Evolutionary conservation across 1,140 invertebrate genomes (phyloP).

Genomic region (Rhagoletis zephyria): DNA sequence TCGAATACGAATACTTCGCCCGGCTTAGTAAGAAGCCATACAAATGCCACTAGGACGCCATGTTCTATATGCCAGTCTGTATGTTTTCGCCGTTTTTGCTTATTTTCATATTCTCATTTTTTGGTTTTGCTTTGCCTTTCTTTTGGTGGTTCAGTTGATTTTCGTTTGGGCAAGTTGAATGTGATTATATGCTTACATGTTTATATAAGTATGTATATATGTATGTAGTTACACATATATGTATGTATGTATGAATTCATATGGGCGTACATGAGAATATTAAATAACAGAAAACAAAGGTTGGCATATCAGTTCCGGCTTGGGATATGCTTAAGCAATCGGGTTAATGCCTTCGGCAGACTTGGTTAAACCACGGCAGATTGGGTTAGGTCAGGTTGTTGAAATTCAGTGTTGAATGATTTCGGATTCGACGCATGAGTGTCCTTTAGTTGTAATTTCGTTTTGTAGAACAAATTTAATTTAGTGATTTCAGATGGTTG

Average conservation of each 20-base stretch:
- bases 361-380: constrained; percentile 27
- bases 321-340: constrained; percentile 33
- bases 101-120: not conserved
- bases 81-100: not conserved
- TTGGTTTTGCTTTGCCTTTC: constrained; percentile 9
- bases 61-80: not conserved
- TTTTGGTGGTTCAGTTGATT: constrained; percentile 23
- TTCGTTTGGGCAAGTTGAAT: not conserved
- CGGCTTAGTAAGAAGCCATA: constrained; percentile 12
- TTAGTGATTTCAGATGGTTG: too few species aligned
- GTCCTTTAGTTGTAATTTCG: too few species aligned
- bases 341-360: constrained; percentile 48
- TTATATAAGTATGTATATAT: not conserved
- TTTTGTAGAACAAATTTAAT: too few species aligned
- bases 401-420: not conserved
- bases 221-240: not conserved
- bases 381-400: constrained; percentile 46
- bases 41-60: constrained; percentile 10
- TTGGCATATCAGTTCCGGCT: constrained; percentile 48
- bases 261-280: not conserved
- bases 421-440: not conserved
- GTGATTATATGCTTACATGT: not conserved
- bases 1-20: not conserved
- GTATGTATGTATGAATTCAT: not conserved
- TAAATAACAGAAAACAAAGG: constrained; percentile 41